A percentile compares a stretch with the other conserved stretches of the same genome.
phyloP scores from a whole-genome alignment of 2,888 invertebrate genomes.

The Rhabditoides inermis region DNA sequence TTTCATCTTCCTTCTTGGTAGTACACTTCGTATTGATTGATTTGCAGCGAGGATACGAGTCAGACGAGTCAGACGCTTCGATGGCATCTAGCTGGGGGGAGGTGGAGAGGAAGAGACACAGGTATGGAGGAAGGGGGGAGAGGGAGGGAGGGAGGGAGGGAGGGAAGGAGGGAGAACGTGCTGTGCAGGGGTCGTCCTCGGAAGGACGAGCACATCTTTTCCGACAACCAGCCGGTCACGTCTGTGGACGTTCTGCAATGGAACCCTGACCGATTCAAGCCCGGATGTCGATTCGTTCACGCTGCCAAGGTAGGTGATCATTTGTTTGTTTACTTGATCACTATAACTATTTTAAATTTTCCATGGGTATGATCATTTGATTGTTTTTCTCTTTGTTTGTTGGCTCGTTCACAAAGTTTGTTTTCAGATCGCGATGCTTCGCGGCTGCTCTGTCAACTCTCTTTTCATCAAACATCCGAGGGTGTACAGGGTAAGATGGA shows the following conservation, averaged over 20 bases:
- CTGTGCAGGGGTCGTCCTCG: neutral
- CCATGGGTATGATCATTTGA: neutral
- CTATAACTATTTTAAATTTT: neutral
- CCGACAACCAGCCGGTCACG: slow-evolving; percentile 37
- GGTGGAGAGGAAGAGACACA: too few relatives aligned
- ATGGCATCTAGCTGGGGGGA: neutral
- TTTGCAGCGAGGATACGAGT: slow-evolving; percentile 21
- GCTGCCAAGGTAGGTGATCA: slow-evolving; percentile 30
- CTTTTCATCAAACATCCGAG: slow-evolving; percentile 38
- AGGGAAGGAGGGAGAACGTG: neutral
- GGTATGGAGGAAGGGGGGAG: slow-evolving; percentile 15
- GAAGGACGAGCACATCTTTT: slow-evolving; percentile 31
- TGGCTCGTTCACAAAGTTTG: neutral
- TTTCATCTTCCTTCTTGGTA: neutral
- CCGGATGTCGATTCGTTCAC: slow-evolving; percentile 31
- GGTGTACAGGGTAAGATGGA: slow-evolving; percentile 32
- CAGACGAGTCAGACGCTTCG: slow-evolving; percentile 16
- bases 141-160: slow-evolving; percentile 18
- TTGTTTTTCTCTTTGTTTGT: neutral
- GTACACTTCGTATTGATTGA: neutral
- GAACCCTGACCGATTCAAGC: slow-evolving; percentile 39
- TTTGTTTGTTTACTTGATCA: neutral
- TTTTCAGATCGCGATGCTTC: slow-evolving; percentile 14
- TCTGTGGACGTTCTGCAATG: slow-evolving; percentile 36
- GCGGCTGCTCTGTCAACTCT: slow-evolving; percentile 20